These are phyloP conservation scores for Leucania comma DNA, from an alignment of 2,888 invertebrate species.

Conservation along the genomic window DNA sequence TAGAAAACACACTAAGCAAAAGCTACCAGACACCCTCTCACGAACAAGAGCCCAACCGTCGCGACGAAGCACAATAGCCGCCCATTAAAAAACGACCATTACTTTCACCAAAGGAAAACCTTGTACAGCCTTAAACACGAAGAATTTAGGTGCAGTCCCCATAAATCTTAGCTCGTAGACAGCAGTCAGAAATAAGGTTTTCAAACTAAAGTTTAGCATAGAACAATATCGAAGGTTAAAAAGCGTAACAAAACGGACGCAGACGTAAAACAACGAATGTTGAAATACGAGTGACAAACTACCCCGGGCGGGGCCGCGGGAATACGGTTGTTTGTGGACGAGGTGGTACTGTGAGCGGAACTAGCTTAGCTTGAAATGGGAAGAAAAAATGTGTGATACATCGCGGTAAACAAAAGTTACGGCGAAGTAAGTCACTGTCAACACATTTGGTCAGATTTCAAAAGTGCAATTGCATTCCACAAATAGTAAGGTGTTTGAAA, in stretches of 20 bases:
- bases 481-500: too few relatives aligned
- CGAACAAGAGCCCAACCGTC: too few relatives aligned
- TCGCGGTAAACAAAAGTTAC: not conserved
- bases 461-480: too few relatives aligned
- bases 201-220: conserved; percentile 58
- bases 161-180: conserved; percentile 49
- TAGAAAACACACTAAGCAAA: not conserved
- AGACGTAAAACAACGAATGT: conserved; percentile 74
- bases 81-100: conserved; percentile 20
- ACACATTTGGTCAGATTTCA: not conserved
- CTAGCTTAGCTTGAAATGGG: conserved; percentile 6
- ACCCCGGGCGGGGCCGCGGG: conserved; percentile 65
- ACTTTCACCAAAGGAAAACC: not conserved
- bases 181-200: conserved; percentile 37
- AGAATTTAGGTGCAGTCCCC: conserved; percentile 31
- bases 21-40: not conserved
- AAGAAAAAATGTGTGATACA: not conserved
- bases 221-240: conserved; percentile 72
- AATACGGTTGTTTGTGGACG: conserved; percentile 73
- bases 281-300: conserved; percentile 77
- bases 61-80: not conserved
- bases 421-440: not conserved
- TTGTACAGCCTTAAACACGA: conserved; percentile 15
- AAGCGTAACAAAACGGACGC: conserved; percentile 67
- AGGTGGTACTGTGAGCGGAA: conserved; percentile 22